Evolutionary conservation across 2,113 vertebrate genomes (phyloP).

Genomic region (Eudorcas thomsonii): DNA sequence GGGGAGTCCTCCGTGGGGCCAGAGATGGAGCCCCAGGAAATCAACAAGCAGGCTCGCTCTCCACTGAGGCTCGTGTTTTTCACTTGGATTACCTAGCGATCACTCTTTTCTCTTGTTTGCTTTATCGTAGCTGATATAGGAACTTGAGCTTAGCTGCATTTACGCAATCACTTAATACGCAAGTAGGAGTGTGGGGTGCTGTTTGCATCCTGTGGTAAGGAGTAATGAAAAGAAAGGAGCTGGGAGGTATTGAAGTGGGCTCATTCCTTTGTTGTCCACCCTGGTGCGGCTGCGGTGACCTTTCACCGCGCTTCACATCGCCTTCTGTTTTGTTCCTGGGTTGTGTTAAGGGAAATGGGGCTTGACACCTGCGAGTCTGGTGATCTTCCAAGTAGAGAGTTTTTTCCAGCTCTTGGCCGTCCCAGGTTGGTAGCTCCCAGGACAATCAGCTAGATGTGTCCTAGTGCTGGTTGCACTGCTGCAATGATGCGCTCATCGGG

Average conservation of each 20-base stretch:
- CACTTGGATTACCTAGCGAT: neutral
- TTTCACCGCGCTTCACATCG: neutral
- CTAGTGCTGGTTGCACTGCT: conserved; percentile 56
- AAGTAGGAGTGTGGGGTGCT: accelerated
- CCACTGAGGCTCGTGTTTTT: neutral
- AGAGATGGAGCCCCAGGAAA: neutral
- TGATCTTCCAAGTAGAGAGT: neutral
- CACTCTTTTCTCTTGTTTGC: neutral
- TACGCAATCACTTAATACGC: neutral
- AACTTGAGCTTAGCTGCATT: neutral
- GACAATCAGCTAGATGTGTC: conserved; percentile 44
- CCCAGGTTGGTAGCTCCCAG: conserved; percentile 7
- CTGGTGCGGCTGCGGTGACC: neutral
- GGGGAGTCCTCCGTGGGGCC: accelerated
- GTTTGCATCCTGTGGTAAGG: accelerated
- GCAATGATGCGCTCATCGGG: conserved; percentile 55
- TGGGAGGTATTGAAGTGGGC: accelerated
- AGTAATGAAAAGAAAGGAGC: neutral
- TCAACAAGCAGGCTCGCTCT: accelerated
- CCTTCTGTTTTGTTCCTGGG: neutral
- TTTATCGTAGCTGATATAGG: neutral
- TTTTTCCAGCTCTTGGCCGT: neutral
- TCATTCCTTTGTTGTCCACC: accelerated
- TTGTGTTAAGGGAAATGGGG: neutral
- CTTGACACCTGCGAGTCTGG: neutral